Base-by-base conservation (phyloP, 2,113 vertebrate species). In the Paedocypris sp. region DNA sequence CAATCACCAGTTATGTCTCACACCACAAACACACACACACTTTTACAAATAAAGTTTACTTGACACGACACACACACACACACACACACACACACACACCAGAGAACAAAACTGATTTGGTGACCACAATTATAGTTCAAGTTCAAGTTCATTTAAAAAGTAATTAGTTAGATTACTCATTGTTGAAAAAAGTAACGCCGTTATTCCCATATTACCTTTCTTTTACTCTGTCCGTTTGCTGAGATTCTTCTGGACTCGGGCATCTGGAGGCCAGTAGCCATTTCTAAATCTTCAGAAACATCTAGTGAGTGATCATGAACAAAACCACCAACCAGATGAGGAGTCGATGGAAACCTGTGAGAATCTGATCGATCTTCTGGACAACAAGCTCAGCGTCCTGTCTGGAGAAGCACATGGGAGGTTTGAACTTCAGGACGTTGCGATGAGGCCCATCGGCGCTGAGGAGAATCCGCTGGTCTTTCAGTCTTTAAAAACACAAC, bases 401-500 rank as follows among this genome's bases (percentile, higher is more conserved):
- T 49, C 54, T 70, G 1, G 78, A 86, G 80, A 99, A 99, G 77
- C 94, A 97, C 90, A 97, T 81, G 0, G 95, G 95, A 1, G 95
- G 95, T 47, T 99, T 99, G 60, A 97, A 90, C 77, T 98, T 99
- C 2, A 99, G 83, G 36, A 99, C 86, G 2, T 98, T 99, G 69
- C 91, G 86, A 19, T 94, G 80, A 22, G 94, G 95, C 6, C 95
- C 94, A 1, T 99, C 95, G 0, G 90, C 89, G 65, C 94, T 99
- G 5, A 99, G 83, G 4, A 99, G 87, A 48, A 99, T 83, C 5
- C 67, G 60, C 47, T 73, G 76, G 35, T 95, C 88, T 72, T 95
- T 99, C 52, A 99, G 81, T 73, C 95, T 98, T 69, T n/a, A 10
- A 23, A 20, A 22, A 13, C 2, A 4, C 22, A 20, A 57, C 20